These are phyloP conservation scores for Probosciger aterrimus DNA, from an alignment of 2,113 vertebrate species.

Conservation along the genomic window DNA sequence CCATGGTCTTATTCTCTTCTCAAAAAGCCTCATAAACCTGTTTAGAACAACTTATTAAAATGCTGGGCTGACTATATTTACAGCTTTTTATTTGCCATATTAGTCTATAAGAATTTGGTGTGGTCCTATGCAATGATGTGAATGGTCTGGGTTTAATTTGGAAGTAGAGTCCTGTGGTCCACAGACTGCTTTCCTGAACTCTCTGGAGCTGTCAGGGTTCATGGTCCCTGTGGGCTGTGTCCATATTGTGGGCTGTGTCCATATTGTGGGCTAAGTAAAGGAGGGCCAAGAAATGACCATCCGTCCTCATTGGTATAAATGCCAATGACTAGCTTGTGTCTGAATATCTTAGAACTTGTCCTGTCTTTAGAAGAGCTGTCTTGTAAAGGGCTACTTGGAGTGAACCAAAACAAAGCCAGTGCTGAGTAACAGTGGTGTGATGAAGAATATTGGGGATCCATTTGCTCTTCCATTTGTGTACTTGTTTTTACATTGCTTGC, in stretches of 20 bases:
- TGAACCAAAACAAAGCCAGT: not conserved
- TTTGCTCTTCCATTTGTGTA: not conserved
- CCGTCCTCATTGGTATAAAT: not conserved
- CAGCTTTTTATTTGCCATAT: not conserved
- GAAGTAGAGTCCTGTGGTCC: not conserved
- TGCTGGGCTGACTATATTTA: not conserved
- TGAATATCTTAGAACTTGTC: not conserved
- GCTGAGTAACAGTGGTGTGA: not conserved
- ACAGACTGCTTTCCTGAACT: not conserved
- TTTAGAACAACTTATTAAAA: not conserved
- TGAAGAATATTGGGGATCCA: rapidly evolving
- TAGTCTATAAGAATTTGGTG: not conserved
- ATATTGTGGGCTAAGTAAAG: not conserved
- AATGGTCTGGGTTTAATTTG: not conserved
- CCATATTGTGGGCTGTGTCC: not conserved
- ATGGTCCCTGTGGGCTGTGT: not conserved
- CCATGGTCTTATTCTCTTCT: not conserved
- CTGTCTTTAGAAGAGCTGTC: not conserved
- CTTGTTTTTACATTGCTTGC: not conserved
- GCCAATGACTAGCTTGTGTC: not conserved
- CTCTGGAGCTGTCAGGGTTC: not conserved
- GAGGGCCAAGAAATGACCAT: not conserved
- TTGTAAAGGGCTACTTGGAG: not conserved
- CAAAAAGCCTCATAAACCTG: not conserved
- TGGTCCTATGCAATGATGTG: not conserved